Percentiles rank a stretch among this genome's conserved stretches.
Evolutionary conservation across 2,113 vertebrate species (phyloP).

Genomic region (Paedocypris sp.): DNA sequence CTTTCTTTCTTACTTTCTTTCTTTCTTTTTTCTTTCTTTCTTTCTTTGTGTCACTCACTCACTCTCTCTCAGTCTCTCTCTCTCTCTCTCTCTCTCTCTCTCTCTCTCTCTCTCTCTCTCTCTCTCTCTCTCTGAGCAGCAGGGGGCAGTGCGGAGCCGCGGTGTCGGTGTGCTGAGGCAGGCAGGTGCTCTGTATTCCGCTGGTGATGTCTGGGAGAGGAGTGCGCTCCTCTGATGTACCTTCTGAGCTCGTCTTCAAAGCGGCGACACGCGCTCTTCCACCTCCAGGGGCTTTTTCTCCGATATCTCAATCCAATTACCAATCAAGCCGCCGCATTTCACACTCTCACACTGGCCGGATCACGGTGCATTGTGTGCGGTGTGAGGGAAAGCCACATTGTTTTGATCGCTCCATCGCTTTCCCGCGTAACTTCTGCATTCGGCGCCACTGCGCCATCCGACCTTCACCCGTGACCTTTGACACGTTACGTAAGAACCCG

Average conservation of each 20-base stretch:
- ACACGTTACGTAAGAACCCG: too few species aligned
- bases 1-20: too few species aligned
- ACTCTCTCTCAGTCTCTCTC: too few species aligned
- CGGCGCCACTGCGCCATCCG: too few species aligned
- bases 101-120: too few species aligned
- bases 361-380: background rate
- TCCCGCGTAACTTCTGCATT: background rate
- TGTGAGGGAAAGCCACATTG: background rate
- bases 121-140: too few species aligned
- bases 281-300: background rate
- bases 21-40: too few species aligned
- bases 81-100: too few species aligned
- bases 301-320: background rate
- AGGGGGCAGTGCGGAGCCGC: too few species aligned
- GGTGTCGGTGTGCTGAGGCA: background rate
- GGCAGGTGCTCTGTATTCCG: background rate
- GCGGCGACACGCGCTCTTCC: background rate
- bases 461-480: too few species aligned
- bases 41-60: too few species aligned
- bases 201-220: background rate
- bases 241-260: slow-evolving; percentile 2
- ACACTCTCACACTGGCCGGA: background rate
- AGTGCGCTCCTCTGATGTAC: background rate
- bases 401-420: background rate
- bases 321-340: background rate